Evolutionary conservation across 2,888 invertebrate species (phyloP).

Genomic region (Stenotaenia linearis): DNA sequence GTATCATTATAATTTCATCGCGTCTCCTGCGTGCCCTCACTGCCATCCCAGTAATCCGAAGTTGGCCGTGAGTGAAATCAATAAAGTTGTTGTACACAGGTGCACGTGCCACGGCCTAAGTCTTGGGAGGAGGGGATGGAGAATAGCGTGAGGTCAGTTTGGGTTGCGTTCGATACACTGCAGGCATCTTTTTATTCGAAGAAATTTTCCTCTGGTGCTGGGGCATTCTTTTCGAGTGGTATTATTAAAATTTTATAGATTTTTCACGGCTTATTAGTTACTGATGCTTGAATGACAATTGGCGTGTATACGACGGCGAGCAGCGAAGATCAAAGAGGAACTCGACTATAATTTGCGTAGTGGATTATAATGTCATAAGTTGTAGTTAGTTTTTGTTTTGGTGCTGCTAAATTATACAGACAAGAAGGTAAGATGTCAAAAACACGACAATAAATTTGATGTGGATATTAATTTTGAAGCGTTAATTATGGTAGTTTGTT

Average conservation of each 20-base stretch:
- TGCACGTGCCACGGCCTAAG: neutral
- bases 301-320: constrained; percentile 13
- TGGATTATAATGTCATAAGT: neutral
- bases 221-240: neutral
- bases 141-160: neutral
- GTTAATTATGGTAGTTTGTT: neutral
- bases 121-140: neutral
- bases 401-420: neutral
- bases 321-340: neutral
- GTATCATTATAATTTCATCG: constrained; percentile 26
- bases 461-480: neutral
- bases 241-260: neutral
- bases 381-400: neutral
- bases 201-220: neutral
- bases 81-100: constrained; percentile 17
- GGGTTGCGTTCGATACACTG: neutral
- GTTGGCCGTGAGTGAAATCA: constrained; percentile 18
- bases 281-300: constrained; percentile 20
- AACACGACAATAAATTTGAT: neutral
- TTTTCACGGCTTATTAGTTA: constrained; percentile 13
- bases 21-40: constrained; percentile 11
- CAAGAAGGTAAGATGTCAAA: neutral
- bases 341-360: neutral
- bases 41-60: neutral
- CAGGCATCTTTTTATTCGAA: neutral